phyloP scores from a whole-genome alignment of 35 echinoderm and acorn worm genomes.

The Ptychodera flava region DNA sequence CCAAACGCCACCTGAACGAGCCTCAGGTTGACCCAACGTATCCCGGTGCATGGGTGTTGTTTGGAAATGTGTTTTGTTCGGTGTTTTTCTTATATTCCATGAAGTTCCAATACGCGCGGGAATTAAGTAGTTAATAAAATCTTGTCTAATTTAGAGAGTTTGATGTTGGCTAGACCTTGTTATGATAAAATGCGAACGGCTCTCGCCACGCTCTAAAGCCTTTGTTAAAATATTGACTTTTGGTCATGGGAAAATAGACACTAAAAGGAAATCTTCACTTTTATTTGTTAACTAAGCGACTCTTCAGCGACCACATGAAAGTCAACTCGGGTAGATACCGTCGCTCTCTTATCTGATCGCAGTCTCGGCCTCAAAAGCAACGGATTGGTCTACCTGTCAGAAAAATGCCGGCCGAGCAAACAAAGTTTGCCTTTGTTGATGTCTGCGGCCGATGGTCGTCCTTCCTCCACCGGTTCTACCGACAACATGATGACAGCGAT shows the following conservation, averaged over 20 bases:
- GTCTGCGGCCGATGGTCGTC: neutral
- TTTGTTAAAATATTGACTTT: conserved; percentile 2
- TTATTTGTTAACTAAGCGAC: neutral
- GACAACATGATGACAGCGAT: too few relatives aligned
- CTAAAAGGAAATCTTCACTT: neutral
- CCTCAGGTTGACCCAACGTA: too few relatives aligned
- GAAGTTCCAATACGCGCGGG: too few relatives aligned
- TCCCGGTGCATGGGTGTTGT: too few relatives aligned
- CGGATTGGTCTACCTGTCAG: neutral
- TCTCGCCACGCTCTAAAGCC: neutral
- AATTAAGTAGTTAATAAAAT: too few relatives aligned
- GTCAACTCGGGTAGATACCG: neutral
- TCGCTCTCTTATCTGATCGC: neutral
- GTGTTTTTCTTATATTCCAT: too few relatives aligned
- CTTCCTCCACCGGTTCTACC: too few relatives aligned
- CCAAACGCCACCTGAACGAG: too few relatives aligned
- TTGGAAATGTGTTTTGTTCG: too few relatives aligned
- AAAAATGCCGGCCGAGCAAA: neutral
- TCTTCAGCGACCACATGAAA: neutral
- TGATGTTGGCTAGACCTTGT: too few relatives aligned
- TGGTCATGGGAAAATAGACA: neutral
- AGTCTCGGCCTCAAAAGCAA: too few relatives aligned
- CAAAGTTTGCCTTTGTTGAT: neutral
- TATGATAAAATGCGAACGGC: neutral
- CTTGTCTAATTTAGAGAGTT: too few relatives aligned